Evolutionary conservation across 2,888 invertebrate species (phyloP), one percentile per base, ranked within the genome.

Genomic region (Hofmannophila pseudospretella): DNA sequence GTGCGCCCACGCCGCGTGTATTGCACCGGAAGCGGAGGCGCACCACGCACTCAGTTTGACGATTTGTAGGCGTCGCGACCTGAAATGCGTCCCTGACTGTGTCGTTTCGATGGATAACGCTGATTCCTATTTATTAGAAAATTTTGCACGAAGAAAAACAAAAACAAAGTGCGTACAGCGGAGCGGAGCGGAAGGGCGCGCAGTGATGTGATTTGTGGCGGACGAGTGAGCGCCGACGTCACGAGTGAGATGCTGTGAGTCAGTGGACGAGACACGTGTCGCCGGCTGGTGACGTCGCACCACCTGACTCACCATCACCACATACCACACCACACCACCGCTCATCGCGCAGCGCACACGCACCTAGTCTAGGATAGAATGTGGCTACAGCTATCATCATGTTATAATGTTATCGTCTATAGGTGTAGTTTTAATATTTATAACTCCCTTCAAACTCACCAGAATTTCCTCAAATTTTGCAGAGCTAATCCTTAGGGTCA

Each of bases 281-380:
- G 60, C 54, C 79, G 75, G 80, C 80, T 80, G 58, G 54, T 82
- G 77, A 82, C 84, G 82, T 80, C 58, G 73, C 60, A 31, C 38
- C 49, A 27, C 70, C 72, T 81, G 76, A 79, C 71, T 81, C 81
- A 80, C 69, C 67, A 60, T 47, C 16, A 47, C 55, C n/a, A n/a
- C n/a, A n/a, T n/a, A n/a, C n/a, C n/a, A n/a, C n/a, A n/a, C n/a
- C n/a, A n/a, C n/a, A n/a, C n/a, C n/a, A n/a, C n/a, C n/a, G n/a
- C n/a, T n/a, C n/a, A n/a, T n/a, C n/a, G n/a, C n/a, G n/a, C n/a
- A n/a, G n/a, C n/a, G 45, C 49, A 32, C 22, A 32, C 36, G 12
- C 32, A 49, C 43, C 53, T 16, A 51, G 60, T 54, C 61, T 60
- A 56, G 62, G 58, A 58, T 57, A 58, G 41, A 50, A 16, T 19